Evolutionary conservation across 2,888 invertebrate species (phyloP), one percentile per base, ranked within the genome.

Genomic region (Hipparchia semele): DNA sequence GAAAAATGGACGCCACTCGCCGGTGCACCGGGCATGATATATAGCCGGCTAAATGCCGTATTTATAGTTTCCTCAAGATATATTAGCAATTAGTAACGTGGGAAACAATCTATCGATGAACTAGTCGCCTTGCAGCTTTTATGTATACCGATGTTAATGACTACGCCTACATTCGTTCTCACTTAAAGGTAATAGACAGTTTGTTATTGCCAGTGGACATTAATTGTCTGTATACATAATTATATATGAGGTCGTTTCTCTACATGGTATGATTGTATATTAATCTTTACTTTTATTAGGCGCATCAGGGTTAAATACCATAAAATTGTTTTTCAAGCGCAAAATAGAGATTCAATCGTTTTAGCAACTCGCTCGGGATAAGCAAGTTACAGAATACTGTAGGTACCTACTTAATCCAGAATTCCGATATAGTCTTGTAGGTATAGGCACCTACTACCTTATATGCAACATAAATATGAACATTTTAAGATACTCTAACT

Each of bases 1-100:
- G 87, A 87, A 87, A 87, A 88, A 89, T 87, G 85, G 83, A 83
- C 76, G 84, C 81, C 75, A 80, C 75, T 80, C 78, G 73, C 80
- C 45, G 23, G 33, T 65, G 65, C 84, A 81, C 80, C 81, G 78
- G 81, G 78, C 80, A 79, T 86, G 86, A 87, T 87, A 82, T 86
- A 89, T 85, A 80, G 83, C 83, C 72, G 80, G 81, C 83, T 83
- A 82, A 86, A 83, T 83, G 83, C 80, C 84, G 81, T 84, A 65
- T 65, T 86, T 86, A 85, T 84, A 85, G 87, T 86, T 85, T 84
- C 83, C 84, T 82, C 80, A 80, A 84, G 81, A 83, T 80, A 82
- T 84, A 86, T 87, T 75, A 81, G 79, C 76, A 79, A 78, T 84
- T 67, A 66, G 66, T 61, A 59, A 7, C 84, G 83, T 82, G 84